These are phyloP conservation scores for Spea bombifrons DNA, from an alignment of 2,113 vertebrate genomes.

Conservation along the genomic window DNA sequence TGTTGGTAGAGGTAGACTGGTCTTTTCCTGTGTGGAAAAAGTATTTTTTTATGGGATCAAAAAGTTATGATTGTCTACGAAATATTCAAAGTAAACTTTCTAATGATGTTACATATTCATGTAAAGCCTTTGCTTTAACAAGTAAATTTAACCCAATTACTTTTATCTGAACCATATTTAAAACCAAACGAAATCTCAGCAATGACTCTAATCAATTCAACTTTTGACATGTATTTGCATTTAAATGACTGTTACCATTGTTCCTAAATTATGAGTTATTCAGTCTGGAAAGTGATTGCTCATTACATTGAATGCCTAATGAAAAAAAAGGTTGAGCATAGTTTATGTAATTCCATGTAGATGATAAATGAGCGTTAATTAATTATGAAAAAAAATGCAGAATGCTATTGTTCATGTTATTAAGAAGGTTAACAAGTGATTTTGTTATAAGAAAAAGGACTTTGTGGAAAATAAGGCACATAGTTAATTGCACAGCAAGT, in stretches of 20 bases:
- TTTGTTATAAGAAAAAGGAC: not conserved
- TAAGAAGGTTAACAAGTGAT: not conserved
- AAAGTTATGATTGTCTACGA: no score
- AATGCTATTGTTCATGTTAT: not conserved
- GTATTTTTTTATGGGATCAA: no score
- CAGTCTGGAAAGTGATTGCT: not conserved
- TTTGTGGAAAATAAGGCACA: not conserved
- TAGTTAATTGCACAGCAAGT: no score
- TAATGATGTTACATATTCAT: no score
- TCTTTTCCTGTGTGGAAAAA: no score
- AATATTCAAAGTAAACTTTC: no score
- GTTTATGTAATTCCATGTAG: not conserved
- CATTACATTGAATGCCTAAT: constrained; percentile 1
- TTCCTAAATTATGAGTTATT: constrained; percentile 13
- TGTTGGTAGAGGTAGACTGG: no score
- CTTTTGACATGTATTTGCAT: constrained; percentile 6
- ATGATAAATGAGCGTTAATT: constrained; percentile 9
- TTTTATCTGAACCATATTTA: not conserved
- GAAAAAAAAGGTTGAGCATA: not conserved
- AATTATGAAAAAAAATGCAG: not conserved
- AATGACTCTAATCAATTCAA: not conserved
- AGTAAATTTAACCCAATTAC: not conserved
- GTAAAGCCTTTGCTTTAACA: not conserved
- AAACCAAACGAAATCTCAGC: not conserved
- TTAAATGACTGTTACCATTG: constrained; percentile 4